A percentile compares a stretch with the other conserved stretches of the same genome.
These are phyloP conservation scores for Diorhabda sublineata DNA, from an alignment of 1,140 invertebrate genomes.

Conservation along the genomic window DNA sequence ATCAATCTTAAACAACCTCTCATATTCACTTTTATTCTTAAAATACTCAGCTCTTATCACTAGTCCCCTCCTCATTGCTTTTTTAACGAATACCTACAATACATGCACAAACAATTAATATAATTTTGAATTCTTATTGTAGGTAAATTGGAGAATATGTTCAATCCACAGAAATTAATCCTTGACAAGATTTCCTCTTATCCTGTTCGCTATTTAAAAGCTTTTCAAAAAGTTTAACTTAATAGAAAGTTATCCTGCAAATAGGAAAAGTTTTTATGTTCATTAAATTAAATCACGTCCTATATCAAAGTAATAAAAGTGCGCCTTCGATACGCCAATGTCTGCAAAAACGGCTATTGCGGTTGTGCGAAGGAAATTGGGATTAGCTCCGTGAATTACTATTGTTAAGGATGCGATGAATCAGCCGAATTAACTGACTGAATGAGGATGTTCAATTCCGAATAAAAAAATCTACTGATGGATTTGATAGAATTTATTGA, in stretches of 20 bases:
- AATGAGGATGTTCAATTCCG: constrained; percentile 9
- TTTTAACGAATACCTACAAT: no score
- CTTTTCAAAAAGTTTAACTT: constrained; percentile 1
- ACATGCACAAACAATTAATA: no score
- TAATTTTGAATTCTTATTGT: no score
- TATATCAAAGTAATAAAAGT: constrained; percentile 1
- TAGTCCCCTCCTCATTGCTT: no score
- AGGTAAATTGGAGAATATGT: not conserved
- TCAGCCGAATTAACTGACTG: constrained; percentile 12
- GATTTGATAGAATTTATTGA: constrained; percentile 6
- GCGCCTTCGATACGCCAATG: constrained; percentile 1
- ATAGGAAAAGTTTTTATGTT: constrained; percentile 3
- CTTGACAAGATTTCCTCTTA: not conserved
- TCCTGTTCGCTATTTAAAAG: not conserved
- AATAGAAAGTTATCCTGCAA: not conserved
- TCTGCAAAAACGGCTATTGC: constrained; percentile 1
- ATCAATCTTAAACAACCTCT: no score
- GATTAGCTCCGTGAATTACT: constrained; percentile 15
- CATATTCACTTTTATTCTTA: no score
- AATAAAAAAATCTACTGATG: constrained; percentile 13
- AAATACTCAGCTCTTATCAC: no score
- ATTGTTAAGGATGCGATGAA: constrained; percentile 15
- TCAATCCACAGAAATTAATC: not conserved
- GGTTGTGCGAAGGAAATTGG: constrained; percentile 12
- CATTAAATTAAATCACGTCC: constrained; percentile 2